A percentile compares a stretch with the other conserved stretches of the same genome.
phyloP scores from a whole-genome alignment of 64 coral and sea anemone species.

The Montipora foliosa region DNA sequence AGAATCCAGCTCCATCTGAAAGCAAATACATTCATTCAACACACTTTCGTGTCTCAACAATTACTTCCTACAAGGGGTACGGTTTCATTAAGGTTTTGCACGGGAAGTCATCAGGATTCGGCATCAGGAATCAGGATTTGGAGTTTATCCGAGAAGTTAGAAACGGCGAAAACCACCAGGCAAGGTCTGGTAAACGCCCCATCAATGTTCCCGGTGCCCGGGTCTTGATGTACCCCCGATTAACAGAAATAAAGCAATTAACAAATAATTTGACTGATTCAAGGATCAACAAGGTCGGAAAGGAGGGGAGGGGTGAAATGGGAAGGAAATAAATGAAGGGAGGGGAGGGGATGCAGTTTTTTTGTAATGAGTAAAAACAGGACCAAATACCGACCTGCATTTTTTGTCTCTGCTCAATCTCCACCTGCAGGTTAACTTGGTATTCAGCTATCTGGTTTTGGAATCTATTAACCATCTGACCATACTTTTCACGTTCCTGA shows the following conservation, averaged over 20 bases:
- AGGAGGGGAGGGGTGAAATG: too few relatives aligned
- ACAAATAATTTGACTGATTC: too few relatives aligned
- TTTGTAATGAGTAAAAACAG: not conserved
- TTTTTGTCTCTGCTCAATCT: slow-evolving; percentile 93
- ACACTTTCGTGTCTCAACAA: not conserved
- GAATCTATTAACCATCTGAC: slow-evolving; percentile 86
- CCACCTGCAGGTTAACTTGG: slow-evolving; percentile 75
- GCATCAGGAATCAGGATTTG: too few relatives aligned
- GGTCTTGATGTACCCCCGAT: too few relatives aligned
- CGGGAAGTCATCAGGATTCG: too few relatives aligned
- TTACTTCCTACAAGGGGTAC: too few relatives aligned
- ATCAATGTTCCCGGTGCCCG: too few relatives aligned
- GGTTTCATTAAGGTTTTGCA: too few relatives aligned
- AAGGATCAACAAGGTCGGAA: too few relatives aligned
- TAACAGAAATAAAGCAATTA: not conserved
- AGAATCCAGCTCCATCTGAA: slow-evolving; percentile 98
- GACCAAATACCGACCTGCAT: slow-evolving; percentile 73
- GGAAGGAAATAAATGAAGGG: not conserved
- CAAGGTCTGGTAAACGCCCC: too few relatives aligned
- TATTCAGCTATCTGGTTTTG: slow-evolving; percentile 86
- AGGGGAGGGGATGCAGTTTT: not conserved
- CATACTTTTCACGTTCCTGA: slow-evolving; percentile 97
- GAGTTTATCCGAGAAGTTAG: too few relatives aligned
- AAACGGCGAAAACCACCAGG: too few relatives aligned
- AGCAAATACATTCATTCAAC: not conserved